phyloP scores from a whole-genome alignment of 1,140 invertebrate species.

The Panagrolaimus sp. region DNA sequence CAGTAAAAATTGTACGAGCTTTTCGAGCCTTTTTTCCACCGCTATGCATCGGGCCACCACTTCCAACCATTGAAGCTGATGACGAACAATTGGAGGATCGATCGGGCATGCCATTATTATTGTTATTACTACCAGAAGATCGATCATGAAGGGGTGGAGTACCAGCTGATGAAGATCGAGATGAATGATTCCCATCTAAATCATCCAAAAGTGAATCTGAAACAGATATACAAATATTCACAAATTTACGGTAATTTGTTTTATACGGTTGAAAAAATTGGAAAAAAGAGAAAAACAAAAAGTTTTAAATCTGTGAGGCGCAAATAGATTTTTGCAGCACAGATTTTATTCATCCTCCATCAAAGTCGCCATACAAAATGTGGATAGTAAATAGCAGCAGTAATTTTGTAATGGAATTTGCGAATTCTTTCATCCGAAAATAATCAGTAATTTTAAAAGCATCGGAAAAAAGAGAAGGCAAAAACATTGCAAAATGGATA shows the following conservation, averaged over 20 bases:
- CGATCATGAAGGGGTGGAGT: not conserved
- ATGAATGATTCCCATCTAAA: not conserved
- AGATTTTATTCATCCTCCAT: too few relatives aligned
- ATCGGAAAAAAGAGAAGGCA: not conserved
- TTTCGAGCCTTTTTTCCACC: slow-evolving; percentile 83
- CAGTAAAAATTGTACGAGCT: slow-evolving; percentile 94
- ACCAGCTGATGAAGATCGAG: not conserved
- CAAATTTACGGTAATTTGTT: not conserved
- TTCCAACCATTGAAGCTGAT: not conserved
- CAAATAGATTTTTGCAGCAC: too few relatives aligned
- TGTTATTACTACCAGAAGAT: too few relatives aligned
- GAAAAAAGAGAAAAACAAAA: too few relatives aligned
- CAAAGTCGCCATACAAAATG: too few relatives aligned
- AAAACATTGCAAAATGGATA: too few relatives aligned
- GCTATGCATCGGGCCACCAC: not conserved
- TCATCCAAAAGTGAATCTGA: slow-evolving; percentile 9
- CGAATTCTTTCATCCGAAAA: slow-evolving; percentile 5
- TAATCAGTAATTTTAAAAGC: slow-evolving; percentile 14
- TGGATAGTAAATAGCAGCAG: too few relatives aligned
- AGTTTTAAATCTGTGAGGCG: too few relatives aligned
- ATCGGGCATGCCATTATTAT: not conserved
- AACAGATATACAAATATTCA: not conserved
- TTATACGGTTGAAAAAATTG: too few relatives aligned
- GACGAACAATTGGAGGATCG: not conserved
- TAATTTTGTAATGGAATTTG: slow-evolving; percentile 13